Evolutionary conservation across 53 echinoderm and acorn worm genomes (phyloP).

Genomic region (Antedon mediterranea): DNA sequence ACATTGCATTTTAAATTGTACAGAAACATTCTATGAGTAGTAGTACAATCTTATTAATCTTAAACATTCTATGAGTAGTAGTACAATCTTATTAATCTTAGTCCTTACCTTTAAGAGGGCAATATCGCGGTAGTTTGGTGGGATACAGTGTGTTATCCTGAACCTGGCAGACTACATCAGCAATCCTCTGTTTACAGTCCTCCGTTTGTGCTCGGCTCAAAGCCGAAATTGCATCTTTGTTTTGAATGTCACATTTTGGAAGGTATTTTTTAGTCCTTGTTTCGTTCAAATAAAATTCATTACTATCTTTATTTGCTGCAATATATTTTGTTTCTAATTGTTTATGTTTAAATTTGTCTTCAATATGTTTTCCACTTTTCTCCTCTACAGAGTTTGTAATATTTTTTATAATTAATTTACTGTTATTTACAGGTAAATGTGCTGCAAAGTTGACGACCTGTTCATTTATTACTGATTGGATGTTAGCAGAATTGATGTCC

Average conservation of each 20-base stretch:
- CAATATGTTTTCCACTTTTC: neutral
- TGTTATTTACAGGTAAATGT: neutral
- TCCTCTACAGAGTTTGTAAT: neutral
- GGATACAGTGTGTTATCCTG: slow-evolving; percentile 65
- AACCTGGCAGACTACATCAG: slow-evolving; percentile 61
- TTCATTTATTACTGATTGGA: neutral
- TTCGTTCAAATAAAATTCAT: neutral
- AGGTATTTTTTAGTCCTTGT: neutral
- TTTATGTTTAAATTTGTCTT: neutral
- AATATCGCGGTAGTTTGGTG: slow-evolving; percentile 34
- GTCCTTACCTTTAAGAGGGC: slow-evolving; percentile 54
- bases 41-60: neutral
- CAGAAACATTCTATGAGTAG: no score
- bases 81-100: neutral
- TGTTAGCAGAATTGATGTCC: neutral
- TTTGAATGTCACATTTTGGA: slow-evolving; percentile 15
- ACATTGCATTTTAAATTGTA: no score
- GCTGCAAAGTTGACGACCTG: neutral
- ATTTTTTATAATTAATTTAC: neutral
- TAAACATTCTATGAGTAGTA: no score
- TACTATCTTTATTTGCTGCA: neutral
- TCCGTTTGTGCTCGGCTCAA: slow-evolving; percentile 43
- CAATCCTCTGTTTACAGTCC: slow-evolving; percentile 78
- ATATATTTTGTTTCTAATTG: neutral
- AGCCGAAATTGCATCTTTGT: slow-evolving; percentile 58